A percentile compares a stretch with the other conserved stretches of the same genome.
These are phyloP conservation scores for Calephelis virginiensis DNA, from an alignment of 1,140 invertebrate genomes.

Conservation along the genomic window DNA sequence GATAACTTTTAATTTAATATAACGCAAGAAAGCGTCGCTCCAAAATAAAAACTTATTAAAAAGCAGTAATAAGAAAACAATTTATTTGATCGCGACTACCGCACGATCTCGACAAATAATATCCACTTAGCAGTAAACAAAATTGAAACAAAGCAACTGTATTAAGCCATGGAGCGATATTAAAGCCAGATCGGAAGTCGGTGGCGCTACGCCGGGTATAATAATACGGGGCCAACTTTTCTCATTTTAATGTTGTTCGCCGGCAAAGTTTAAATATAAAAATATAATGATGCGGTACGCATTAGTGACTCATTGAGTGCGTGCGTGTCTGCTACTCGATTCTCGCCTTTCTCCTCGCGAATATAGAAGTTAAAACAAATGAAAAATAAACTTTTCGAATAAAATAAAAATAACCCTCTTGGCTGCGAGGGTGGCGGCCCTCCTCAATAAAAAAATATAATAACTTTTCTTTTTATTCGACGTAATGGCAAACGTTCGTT, in stretches of 20 bases:
- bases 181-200: constrained; percentile 52
- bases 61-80: constrained; percentile 22
- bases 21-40: constrained; percentile 7
- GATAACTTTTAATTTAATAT: neutral
- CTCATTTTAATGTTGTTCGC: constrained; percentile 73
- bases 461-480: constrained; percentile 77
- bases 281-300: constrained; percentile 73
- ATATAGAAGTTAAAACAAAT: constrained; percentile 75
- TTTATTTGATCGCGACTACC: constrained; percentile 26
- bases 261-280: constrained; percentile 75
- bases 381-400: constrained; percentile 76
- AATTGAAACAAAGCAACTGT: constrained; percentile 50
- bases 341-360: constrained; percentile 64
- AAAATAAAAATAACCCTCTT: constrained; percentile 77
- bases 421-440: constrained; percentile 68
- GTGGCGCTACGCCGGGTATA: constrained; percentile 44
- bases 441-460: constrained; percentile 76
- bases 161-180: constrained; percentile 49
- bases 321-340: constrained; percentile 56
- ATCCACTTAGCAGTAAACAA: constrained; percentile 45
- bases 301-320: constrained; percentile 74
- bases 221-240: constrained; percentile 71
- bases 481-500: constrained; percentile 71
- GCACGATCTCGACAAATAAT: constrained; percentile 34
- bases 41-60: constrained; percentile 14